A percentile compares a stretch with the other conserved stretches of the same genome.
phyloP scores from a whole-genome alignment of 2,797 vertebrate genomes.

The Alosa sapidissima region DNA sequence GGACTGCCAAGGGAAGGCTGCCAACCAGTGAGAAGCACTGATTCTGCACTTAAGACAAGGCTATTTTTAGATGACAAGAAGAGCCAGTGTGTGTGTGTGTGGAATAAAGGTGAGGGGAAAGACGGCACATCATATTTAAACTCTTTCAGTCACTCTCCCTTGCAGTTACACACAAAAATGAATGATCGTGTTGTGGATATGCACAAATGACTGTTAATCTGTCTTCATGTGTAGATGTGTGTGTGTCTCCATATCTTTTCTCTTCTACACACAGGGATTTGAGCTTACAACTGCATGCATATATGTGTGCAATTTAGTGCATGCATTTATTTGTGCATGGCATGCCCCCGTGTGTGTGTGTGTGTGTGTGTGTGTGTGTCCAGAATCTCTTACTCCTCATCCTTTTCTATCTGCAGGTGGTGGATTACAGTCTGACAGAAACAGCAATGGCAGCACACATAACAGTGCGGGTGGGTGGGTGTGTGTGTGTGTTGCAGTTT shows the following conservation, averaged over 20 bases:
- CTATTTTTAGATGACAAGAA: conserved; percentile 11
- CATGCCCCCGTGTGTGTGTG: neutral
- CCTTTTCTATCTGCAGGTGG: neutral
- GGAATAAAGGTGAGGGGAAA: neutral
- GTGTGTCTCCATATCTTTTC: neutral
- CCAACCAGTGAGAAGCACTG: conserved; percentile 3
- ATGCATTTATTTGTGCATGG: too few species aligned
- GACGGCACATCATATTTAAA: neutral
- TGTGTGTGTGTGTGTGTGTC: neutral
- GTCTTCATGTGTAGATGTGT: neutral
- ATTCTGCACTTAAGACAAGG: conserved; percentile 19
- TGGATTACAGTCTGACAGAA: neutral
- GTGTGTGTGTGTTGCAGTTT: neutral
- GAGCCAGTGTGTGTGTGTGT: neutral
- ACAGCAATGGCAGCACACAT: neutral
- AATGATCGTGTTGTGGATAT: neutral
- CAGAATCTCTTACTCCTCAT: neutral
- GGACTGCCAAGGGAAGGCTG: conserved; percentile 11
- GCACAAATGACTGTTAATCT: neutral
- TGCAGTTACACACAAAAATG: neutral
- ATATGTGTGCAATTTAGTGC: too few species aligned
- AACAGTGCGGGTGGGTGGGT: neutral
- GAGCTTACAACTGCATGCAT: too few species aligned
- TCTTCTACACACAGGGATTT: too few species aligned
- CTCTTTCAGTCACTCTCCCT: neutral